Evolutionary conservation across 2,888 invertebrate genomes (phyloP).

Genomic region (Macaria notata): DNA sequence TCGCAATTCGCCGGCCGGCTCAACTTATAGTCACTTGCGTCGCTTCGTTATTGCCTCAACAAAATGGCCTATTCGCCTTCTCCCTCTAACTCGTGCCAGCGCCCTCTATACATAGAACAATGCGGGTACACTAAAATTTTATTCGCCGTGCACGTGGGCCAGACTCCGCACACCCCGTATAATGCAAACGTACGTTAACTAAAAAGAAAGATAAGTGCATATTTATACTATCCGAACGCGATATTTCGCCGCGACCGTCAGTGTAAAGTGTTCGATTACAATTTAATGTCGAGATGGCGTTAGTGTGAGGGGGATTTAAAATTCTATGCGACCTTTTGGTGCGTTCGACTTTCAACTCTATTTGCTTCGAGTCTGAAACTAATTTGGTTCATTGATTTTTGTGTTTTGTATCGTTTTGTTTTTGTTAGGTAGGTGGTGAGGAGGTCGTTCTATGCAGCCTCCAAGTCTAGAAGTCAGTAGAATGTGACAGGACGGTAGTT

Average conservation of each 20-base stretch:
- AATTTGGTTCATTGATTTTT: constrained; percentile 23
- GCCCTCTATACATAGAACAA: constrained; percentile 58
- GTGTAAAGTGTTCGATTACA: constrained; percentile 80
- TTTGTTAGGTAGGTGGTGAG: constrained; percentile 42
- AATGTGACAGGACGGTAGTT: constrained; percentile 53
- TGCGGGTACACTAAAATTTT: constrained; percentile 78
- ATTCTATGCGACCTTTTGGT: constrained; percentile 45
- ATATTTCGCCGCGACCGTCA: constrained; percentile 76
- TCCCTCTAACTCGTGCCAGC: constrained; percentile 52
- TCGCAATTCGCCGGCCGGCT: constrained; percentile 48
- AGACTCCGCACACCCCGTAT: constrained; percentile 60
- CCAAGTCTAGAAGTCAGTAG: constrained; percentile 52
- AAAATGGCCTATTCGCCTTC: constrained; percentile 60
- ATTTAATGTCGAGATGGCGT: constrained; percentile 77
- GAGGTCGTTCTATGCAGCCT: constrained; percentile 65
- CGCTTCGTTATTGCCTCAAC: constrained; percentile 63
- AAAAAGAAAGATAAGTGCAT: constrained; percentile 81
- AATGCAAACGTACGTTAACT: constrained; percentile 78
- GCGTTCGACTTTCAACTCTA: constrained; percentile 40
- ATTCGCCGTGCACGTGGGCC: constrained; percentile 76
- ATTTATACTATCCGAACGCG: constrained; percentile 77
- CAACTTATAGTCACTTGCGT: constrained; percentile 67
- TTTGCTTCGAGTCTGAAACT: constrained; percentile 19
- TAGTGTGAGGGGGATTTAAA: constrained; percentile 60
- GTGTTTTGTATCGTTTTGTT: constrained; percentile 31